These are phyloP conservation scores for Podargus strigoides DNA, from an alignment of 2,797 vertebrate genomes.

Conservation along the genomic window DNA sequence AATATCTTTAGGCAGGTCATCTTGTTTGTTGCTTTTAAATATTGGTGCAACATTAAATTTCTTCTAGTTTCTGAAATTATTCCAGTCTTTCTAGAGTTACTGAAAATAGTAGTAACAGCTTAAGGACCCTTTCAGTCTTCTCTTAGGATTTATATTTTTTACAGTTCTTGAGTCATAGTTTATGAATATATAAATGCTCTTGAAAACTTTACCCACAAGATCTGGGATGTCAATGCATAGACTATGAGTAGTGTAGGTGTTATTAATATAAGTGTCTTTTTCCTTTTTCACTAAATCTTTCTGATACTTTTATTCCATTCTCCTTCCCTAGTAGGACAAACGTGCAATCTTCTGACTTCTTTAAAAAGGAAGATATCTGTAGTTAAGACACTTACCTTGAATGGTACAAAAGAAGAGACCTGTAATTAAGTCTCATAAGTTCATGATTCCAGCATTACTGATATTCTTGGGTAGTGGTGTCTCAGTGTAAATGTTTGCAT, in stretches of 20 bases:
- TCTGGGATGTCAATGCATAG: not conserved
- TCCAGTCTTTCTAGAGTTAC: not conserved
- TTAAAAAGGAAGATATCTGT: not conserved
- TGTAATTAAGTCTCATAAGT: not conserved
- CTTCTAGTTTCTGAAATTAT: not conserved
- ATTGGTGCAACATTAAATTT: not conserved
- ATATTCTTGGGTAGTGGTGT: accelerated
- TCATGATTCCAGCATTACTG: not conserved
- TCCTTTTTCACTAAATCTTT: not conserved
- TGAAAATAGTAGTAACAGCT: not conserved
- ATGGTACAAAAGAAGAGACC: not conserved
- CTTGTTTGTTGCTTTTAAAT: not conserved
- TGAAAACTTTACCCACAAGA: not conserved
- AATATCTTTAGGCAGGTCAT: not conserved
- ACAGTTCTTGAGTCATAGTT: not conserved
- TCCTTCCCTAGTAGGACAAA: not conserved
- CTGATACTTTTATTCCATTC: not conserved
- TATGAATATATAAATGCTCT: not conserved
- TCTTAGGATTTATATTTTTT: not conserved
- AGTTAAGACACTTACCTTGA: not conserved
- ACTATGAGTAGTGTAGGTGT: not conserved
- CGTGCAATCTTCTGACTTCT: not conserved
- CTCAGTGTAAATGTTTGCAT: not conserved
- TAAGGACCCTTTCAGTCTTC: not conserved
- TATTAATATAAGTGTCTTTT: not conserved